Conservation (phyloP, 2,888 invertebrate species). For the Octodonta nipae region DNA sequence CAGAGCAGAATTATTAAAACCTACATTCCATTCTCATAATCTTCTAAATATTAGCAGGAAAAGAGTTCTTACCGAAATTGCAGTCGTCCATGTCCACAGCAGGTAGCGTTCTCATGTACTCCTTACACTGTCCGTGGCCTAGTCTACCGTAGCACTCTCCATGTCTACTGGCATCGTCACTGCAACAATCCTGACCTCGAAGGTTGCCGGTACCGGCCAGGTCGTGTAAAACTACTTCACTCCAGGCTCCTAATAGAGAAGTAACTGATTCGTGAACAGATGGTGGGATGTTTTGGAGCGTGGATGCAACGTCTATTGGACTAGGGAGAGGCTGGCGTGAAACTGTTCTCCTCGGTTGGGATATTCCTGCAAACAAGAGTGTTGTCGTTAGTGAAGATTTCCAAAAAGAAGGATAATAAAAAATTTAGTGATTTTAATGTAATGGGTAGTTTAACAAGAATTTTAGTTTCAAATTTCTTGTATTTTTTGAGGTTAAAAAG, state of each 20-base stretch:
- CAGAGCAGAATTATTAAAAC: too few species aligned
- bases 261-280: conserved; percentile 60
- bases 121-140: conserved; percentile 41
- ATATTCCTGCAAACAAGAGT: conserved; percentile 36
- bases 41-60: too few species aligned
- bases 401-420: too few species aligned
- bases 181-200: conserved; percentile 38
- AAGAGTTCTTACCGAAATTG: conserved; percentile 50
- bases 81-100: conserved; percentile 48
- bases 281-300: conserved; percentile 43
- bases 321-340: conserved; percentile 49
- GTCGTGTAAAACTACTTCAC: conserved; percentile 61
- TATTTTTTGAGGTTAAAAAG: too few species aligned
- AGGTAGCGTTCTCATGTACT: conserved; percentile 60
- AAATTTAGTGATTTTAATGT: conserved; percentile 1
- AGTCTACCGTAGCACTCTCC: conserved; percentile 43
- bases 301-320: conserved; percentile 44
- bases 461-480: neutral
- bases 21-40: too few species aligned
- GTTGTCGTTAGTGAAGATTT: too few species aligned
- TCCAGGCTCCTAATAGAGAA: conserved; percentile 67
- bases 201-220: conserved; percentile 53
- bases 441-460: neutral
- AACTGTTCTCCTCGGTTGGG: conserved; percentile 38
- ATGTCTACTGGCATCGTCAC: conserved; percentile 32